Conservation (phyloP, 1,140 invertebrate species). For the Macrobrachium nipponense region DNA sequence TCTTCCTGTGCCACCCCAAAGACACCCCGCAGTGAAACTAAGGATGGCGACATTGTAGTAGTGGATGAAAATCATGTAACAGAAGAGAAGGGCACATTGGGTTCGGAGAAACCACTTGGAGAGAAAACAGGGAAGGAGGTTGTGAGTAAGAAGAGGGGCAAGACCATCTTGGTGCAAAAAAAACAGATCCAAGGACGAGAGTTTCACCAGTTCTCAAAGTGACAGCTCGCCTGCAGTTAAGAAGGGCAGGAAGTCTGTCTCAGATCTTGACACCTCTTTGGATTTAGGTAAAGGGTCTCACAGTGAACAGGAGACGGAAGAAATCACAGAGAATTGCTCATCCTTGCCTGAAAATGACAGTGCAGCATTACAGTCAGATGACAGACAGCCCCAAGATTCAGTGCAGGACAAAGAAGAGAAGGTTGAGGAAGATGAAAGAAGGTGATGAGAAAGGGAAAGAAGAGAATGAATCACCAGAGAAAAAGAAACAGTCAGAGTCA, state of each 20-base stretch:
- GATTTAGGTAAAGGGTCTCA: background rate
- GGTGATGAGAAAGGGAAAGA: slow-evolving; percentile 5
- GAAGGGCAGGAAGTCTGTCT: slow-evolving; percentile 8
- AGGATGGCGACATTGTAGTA: background rate
- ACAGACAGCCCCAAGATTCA: background rate
- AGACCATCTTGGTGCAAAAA: background rate
- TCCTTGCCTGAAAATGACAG: background rate
- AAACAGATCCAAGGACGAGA: background rate
- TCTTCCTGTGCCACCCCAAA: background rate
- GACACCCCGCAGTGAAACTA: slow-evolving; percentile 19
- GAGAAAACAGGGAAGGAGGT: background rate
- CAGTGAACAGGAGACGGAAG: slow-evolving; percentile 18
- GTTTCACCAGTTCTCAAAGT: too few relatives aligned
- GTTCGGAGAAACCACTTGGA: slow-evolving; percentile 11
- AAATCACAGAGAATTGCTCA: background rate
- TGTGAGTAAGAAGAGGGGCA: slow-evolving; percentile 14
- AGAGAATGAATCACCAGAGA: background rate
- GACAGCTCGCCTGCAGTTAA: too few relatives aligned
- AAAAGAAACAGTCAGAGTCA: background rate
- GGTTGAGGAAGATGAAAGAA: slow-evolving; percentile 15
- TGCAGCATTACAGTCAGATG: slow-evolving; percentile 1
- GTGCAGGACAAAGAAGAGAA: slow-evolving; percentile 28
- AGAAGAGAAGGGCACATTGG: background rate
- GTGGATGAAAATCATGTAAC: background rate
- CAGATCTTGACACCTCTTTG: slow-evolving; percentile 28